Evolutionary conservation across 1,140 invertebrate species (phyloP), one percentile per base, ranked within the genome.

Genomic region (Eumaeus atala): DNA sequence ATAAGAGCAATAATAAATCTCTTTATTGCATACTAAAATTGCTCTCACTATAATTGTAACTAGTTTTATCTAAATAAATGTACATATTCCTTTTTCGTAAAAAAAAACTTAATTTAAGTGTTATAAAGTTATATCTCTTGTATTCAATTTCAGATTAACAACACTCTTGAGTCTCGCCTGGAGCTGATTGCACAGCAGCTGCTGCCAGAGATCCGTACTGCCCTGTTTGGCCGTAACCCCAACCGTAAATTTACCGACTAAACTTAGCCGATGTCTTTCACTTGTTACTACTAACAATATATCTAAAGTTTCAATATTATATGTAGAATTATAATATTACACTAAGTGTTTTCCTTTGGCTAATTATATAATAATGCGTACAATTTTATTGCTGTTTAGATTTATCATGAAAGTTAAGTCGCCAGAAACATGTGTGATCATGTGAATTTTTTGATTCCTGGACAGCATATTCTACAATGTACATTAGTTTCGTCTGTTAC

Each of bases 231-330:
- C 28, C 90, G 91, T 63, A 99, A 99, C 88, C 92, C 93, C 37
- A 99, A 98, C 90, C 93, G 98, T 74, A 97, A 96, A 91, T 99
- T 99, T 90, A 93, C 93, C 69, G 97, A 99, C 90, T 99, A 97
- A 92, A 74, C 49, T 59, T 28, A 28, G 42, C 37, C 55, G 57
- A 56, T 67, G 33, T 62, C 47, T 64, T 59, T 70, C 67, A 77
- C 64, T 74, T 73, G 66, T 75, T 77, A 78, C 63, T 62, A 77
- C 65, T 74, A 79, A 77, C 66, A 77, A 70, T 56, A 65, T 74
- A 78, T 82, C 73, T 82, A 70, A 74, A 70, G 40, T 63, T 70
- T 70, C 70, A 74, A 73, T 70, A 73, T 69, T 71, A 16, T 44
- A 44, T 66, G 72, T 81, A 84, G 72, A 74, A 73, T 62, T 70